phyloP scores from a whole-genome alignment of 2,888 invertebrate genomes.

The Lysandra bellargus region DNA sequence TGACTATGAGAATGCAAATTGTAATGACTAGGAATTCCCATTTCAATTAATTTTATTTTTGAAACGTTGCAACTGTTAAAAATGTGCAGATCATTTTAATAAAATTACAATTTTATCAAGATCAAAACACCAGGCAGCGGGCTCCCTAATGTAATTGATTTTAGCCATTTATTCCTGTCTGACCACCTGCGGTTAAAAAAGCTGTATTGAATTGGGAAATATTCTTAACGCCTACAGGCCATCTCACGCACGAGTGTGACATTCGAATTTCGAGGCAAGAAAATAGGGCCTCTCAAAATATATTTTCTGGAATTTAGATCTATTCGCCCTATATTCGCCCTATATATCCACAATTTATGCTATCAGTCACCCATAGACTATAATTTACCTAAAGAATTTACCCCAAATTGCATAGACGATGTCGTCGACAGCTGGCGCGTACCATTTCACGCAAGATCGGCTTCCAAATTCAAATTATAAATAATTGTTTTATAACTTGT shows the following conservation, averaged over 20 bases:
- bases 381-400: neutral
- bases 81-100: conserved; percentile 5
- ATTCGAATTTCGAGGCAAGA: too few species aligned
- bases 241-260: too few species aligned
- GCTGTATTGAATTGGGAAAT: neutral
- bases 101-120: conserved; percentile 23
- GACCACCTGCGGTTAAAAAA: conserved; percentile 19
- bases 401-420: neutral
- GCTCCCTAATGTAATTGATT: conserved; percentile 21
- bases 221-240: neutral
- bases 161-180: conserved; percentile 25
- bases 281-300: neutral
- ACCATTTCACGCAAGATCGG: conserved; percentile 50
- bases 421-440: conserved; percentile 41
- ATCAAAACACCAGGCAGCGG: neutral
- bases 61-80: neutral
- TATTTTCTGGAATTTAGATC: neutral
- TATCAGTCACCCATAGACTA: neutral
- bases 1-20: too few species aligned
- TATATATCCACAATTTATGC: neutral
- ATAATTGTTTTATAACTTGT: conserved; percentile 13
- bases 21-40: too few species aligned
- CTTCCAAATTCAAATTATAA: conserved; percentile 5
- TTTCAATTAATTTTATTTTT: neutral
- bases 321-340: neutral